Conservation (phyloP, 2,113 vertebrate species). For the Anguilla japonica region DNA sequence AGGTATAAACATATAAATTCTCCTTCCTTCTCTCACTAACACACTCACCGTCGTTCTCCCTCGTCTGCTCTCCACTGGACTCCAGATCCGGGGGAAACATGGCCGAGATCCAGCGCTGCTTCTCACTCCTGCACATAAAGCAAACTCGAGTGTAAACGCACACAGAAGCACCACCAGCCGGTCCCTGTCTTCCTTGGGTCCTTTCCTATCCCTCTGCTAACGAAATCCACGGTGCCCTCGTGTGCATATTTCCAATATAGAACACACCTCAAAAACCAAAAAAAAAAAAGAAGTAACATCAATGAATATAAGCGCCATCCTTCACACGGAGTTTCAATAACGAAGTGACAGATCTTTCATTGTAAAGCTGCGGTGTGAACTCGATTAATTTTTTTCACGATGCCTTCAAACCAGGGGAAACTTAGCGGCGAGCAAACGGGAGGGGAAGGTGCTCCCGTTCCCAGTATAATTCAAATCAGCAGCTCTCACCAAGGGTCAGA, state of each 20-base stretch:
- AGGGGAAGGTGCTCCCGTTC: too few relatives aligned
- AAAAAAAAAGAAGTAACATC: too few relatives aligned
- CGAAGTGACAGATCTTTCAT: too few relatives aligned
- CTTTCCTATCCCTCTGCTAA: background rate
- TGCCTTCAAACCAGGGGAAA: too few relatives aligned
- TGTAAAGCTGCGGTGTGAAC: too few relatives aligned
- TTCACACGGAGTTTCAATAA: too few relatives aligned
- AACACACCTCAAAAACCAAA: background rate
- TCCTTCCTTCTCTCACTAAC: background rate
- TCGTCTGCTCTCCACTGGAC: conserved; percentile 70
- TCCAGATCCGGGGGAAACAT: conserved; percentile 76
- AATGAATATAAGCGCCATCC: too few relatives aligned
- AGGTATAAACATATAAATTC: background rate
- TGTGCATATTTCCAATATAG: background rate
- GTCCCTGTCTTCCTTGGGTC: background rate
- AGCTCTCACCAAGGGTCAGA: too few relatives aligned
- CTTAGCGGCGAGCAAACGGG: too few relatives aligned
- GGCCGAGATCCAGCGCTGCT: conserved; percentile 87
- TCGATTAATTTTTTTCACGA: too few relatives aligned
- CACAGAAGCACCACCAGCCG: background rate
- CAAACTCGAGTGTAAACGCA: background rate
- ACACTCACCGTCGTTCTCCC: conserved; percentile 77
- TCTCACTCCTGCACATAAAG: conserved; percentile 73
- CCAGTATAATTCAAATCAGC: too few relatives aligned
- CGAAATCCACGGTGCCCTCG: background rate